Percentiles rank a stretch among this genome's conserved stretches.
These are phyloP conservation scores for Oreocharis arfaki DNA, from an alignment of 2,113 vertebrate species.

Conservation along the genomic window DNA sequence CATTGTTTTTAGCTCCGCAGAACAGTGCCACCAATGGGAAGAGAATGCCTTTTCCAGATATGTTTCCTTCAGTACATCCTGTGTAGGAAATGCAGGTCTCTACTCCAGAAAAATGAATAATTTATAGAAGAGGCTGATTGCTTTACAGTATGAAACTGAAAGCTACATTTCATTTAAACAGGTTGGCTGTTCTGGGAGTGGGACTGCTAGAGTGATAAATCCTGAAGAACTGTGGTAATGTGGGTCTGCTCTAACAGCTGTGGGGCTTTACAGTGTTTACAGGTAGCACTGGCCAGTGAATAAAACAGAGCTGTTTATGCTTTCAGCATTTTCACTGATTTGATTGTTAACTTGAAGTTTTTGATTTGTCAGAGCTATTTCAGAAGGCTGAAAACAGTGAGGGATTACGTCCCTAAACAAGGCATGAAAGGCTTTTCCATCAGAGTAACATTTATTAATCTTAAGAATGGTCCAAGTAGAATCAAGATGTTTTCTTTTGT, in stretches of 20 bases:
- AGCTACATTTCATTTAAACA: neutral
- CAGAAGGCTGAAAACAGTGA: neutral
- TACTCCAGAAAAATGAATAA: neutral
- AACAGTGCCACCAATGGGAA: neutral
- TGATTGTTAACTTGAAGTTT: neutral
- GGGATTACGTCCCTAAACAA: neutral
- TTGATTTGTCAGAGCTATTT: neutral
- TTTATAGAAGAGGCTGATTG: slow-evolving; percentile 24
- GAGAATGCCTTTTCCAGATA: slow-evolving; percentile 42
- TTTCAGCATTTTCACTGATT: neutral
- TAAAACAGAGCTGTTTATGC: neutral
- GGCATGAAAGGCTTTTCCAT: neutral
- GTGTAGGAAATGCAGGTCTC: neutral
- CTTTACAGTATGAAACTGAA: slow-evolving; percentile 26
- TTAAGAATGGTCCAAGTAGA: neutral
- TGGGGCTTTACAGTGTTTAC: neutral
- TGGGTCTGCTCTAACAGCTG: neutral
- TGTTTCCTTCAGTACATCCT: neutral
- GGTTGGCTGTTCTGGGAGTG: neutral
- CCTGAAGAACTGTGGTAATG: neutral
- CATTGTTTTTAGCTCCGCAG: neutral
- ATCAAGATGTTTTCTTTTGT: neutral
- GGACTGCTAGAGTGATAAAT: neutral
- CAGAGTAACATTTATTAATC: neutral
- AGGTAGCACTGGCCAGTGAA: neutral